Evolutionary conservation across 2,113 vertebrate genomes (phyloP).

Genomic region (Sapajus apella): DNA sequence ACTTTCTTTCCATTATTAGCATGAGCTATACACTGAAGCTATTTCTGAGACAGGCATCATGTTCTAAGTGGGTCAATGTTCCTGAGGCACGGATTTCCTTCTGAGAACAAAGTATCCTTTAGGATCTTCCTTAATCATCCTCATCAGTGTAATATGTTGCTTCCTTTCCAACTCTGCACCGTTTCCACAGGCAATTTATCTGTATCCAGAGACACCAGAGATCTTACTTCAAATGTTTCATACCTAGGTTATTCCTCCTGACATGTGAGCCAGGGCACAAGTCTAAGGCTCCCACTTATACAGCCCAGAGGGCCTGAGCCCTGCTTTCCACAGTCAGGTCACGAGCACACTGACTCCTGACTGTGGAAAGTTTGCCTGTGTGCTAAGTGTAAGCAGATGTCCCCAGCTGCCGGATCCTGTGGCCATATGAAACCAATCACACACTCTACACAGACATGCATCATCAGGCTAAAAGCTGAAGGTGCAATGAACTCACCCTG

Average conservation of each 20-base stretch:
- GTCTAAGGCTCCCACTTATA: background rate
- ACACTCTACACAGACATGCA: slow-evolving; percentile 5
- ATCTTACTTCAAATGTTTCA: background rate
- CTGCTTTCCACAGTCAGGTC: background rate
- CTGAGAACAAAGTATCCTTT: background rate
- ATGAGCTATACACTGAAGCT: background rate
- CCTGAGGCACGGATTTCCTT: background rate
- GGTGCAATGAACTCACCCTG: background rate
- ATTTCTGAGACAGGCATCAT: background rate
- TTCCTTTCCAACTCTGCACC: background rate
- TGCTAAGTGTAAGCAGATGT: slow-evolving; percentile 62
- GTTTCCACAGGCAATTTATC: slow-evolving; percentile 9
- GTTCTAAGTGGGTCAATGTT: background rate
- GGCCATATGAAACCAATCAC: background rate
- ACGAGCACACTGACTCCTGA: background rate
- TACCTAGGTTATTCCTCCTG: slow-evolving; percentile 33
- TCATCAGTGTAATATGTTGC: background rate
- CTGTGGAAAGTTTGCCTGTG: background rate
- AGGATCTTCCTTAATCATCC: slow-evolving; percentile 4
- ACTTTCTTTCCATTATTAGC: background rate
- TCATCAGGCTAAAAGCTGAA: slow-evolving; percentile 23
- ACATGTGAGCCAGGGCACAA: background rate
- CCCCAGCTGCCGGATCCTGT: background rate
- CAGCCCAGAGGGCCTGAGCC: background rate
- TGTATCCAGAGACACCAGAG: background rate